These are phyloP conservation scores for Lethrus apterus DNA, from an alignment of 1,140 invertebrate species.

Conservation along the genomic window DNA sequence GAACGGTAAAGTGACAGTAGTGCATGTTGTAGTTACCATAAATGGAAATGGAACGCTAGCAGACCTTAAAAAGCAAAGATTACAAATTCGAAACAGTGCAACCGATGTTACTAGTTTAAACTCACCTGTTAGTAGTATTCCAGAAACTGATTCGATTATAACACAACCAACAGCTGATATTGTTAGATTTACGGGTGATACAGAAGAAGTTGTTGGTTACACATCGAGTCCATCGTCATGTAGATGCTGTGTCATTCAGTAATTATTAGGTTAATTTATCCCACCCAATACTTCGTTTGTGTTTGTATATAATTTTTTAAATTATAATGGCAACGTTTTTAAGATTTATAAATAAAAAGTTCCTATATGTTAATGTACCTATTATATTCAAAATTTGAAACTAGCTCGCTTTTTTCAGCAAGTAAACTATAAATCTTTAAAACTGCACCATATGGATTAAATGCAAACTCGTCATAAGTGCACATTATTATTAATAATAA, in stretches of 20 bases:
- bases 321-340: no score
- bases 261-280: no score
- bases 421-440: no score
- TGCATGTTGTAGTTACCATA: slow-evolving; percentile 65
- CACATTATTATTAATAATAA: no score
- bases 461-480: no score
- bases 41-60: slow-evolving; percentile 62
- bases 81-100: slow-evolving; percentile 65
- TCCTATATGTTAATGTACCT: no score
- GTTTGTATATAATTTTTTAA: no score
- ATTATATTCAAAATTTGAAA: no score
- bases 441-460: no score
- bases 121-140: slow-evolving; percentile 42
- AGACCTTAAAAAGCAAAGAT: slow-evolving; percentile 83
- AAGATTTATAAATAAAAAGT: no score
- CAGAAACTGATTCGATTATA: slow-evolving; percentile 39
- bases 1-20: slow-evolving; percentile 77
- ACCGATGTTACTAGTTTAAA: slow-evolving; percentile 45
- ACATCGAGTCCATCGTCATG: slow-evolving; percentile 52
- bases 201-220: slow-evolving; percentile 58
- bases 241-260: slow-evolving; percentile 50
- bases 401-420: no score
- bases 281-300: no score
- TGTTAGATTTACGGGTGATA: slow-evolving; percentile 57
- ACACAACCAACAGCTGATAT: slow-evolving; percentile 37